Percentiles rank a stretch among this genome's conserved stretches.
Conservation (phyloP, 2,113 vertebrate species). For the Sorex fumeus region DNA sequence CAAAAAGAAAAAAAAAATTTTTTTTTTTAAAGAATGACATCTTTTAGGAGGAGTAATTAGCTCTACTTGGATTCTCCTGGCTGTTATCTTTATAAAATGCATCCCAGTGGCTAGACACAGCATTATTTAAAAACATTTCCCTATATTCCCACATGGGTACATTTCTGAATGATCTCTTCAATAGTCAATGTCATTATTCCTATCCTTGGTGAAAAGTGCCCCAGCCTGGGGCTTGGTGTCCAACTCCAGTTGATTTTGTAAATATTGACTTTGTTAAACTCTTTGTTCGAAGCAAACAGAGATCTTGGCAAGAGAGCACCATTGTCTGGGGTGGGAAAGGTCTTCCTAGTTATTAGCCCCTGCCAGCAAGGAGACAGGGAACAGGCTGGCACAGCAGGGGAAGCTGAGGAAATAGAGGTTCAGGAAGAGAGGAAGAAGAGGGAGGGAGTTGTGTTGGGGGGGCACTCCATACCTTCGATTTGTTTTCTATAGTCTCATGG, state of each 20-base stretch:
- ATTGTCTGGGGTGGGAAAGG: constrained; percentile 25
- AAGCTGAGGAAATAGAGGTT: neutral
- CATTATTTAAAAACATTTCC: constrained; percentile 32
- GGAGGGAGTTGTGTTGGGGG: rapidly evolving
- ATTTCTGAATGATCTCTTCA: constrained; percentile 51
- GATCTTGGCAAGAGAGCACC: constrained; percentile 2
- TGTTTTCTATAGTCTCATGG: constrained; percentile 75
- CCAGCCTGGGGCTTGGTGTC: neutral
- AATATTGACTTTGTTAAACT: constrained; percentile 63
- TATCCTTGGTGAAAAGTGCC: neutral
- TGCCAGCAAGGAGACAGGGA: constrained; percentile 41
- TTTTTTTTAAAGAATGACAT: neutral
- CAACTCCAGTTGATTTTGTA: constrained; percentile 7
- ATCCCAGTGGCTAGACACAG: constrained; percentile 36
- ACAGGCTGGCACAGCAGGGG: constrained; percentile 60
- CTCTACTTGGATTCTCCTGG: constrained; percentile 54
- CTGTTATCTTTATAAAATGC: constrained; percentile 56
- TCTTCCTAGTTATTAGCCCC: constrained; percentile 61
- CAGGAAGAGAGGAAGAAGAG: too few species aligned
- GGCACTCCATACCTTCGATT: constrained; percentile 53
- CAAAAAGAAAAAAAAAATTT: neutral
- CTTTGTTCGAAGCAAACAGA: constrained; percentile 57
- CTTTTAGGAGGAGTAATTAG: constrained; percentile 54
- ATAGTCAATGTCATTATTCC: constrained; percentile 48
- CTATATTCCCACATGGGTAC: neutral